Base-by-base conservation (phyloP, 1,140 invertebrate genomes). In the Bombus superbus region DNA sequence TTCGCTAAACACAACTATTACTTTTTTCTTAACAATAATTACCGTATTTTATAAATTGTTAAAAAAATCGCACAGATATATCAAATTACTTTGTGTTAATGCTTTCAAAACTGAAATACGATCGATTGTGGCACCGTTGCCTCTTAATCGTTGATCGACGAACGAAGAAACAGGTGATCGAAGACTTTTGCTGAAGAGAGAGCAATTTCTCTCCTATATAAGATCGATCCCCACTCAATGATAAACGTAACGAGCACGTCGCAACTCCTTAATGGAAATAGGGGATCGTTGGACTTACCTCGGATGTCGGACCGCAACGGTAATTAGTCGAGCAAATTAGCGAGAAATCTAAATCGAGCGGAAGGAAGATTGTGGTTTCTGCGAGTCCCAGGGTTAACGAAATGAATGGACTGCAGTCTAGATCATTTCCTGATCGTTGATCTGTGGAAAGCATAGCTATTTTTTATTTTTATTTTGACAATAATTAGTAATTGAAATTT, bases 361-460 rank as follows among this genome's bases (percentile, higher is more conserved):
- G 86, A 88, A 82, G 81, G 53, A 86, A 88, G 81, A 75, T 84
- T 38, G 75, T n/a, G 81, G 83, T 90, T 90, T 76, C 25, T n/a
- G 28, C 35, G 69, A 57, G 59, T 1, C 3, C 62, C 8, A 8
- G 25, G 0, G 4, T 35, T n/a, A 15, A 47, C 42, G 59, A 53
- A 62, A 32, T 10, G 5, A 25, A 0, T 6, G 1, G 13, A 3
- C 5, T 25, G 15, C 22, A 59, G 71, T 89, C 44, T 68, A 11
- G 8, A 75, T 28, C 0, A 62, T 71, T 89, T 89, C 76, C 76
- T 38, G 77, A 1, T 44, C 4, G 57, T 74, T 57, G 18, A 64
- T 22, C 64, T 18, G 2, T 0, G 35, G 3, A 13, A 18, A 35
- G 5, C 13, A 32, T 18, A 69, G 22, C 1, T 25, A 10, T 44